Evolutionary conservation across 1,140 invertebrate genomes (phyloP).

Genomic region (Tetramorium simillimum): DNA sequence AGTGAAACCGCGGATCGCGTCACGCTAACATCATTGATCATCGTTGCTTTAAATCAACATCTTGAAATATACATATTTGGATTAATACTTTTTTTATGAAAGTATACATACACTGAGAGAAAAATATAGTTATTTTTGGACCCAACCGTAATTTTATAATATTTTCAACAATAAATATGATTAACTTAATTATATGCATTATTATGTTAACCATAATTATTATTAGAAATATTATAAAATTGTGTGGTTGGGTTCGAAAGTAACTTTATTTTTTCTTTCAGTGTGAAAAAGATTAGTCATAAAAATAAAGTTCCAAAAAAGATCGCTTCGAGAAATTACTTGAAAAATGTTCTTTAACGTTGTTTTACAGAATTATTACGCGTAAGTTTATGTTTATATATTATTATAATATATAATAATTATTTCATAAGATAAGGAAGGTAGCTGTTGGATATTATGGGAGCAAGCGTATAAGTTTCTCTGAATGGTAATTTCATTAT

Average conservation of each 20-base stretch:
- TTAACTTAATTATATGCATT: too few species aligned
- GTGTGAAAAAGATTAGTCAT: neutral
- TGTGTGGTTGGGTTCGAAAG: too few species aligned
- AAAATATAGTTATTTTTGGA: too few species aligned
- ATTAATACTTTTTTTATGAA: neutral
- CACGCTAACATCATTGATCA: neutral
- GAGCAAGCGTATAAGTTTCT: neutral
- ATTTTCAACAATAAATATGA: too few species aligned
- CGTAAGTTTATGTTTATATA: neutral
- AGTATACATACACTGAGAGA: too few species aligned
- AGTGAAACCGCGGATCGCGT: slow-evolving; percentile 5
- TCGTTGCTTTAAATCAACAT: neutral
- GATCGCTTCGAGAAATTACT: neutral
- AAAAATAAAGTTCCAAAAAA: neutral
- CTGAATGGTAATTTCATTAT: neutral
- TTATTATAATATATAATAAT: neutral
- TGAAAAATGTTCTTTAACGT: neutral
- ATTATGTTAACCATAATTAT: too few species aligned
- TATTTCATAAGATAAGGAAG: neutral
- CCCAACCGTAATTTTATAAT: too few species aligned
- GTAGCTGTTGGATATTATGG: neutral
- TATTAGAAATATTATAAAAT: too few species aligned
- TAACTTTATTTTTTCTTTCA: too few species aligned
- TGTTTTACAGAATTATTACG: neutral
- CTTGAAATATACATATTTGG: too few species aligned